Percentiles rank a stretch among this genome's conserved stretches.
phyloP scores from a whole-genome alignment of 2,797 vertebrate species.

The Phoebastria nigripes region DNA sequence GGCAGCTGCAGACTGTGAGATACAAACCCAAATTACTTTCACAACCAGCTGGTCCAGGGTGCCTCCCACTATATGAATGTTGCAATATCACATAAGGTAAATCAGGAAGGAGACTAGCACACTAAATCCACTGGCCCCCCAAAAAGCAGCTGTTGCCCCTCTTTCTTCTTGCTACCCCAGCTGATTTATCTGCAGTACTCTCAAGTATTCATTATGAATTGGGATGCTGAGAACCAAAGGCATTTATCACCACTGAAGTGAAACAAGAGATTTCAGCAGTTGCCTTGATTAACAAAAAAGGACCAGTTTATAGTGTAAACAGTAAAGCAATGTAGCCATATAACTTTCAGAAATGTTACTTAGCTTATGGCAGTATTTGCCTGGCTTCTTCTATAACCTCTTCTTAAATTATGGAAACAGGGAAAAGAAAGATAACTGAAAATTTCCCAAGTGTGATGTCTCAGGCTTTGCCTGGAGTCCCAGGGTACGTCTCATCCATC shows the following conservation, averaged over 20 bases:
- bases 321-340: background rate
- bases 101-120: background rate
- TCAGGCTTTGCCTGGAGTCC: background rate
- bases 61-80: background rate
- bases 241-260: slow-evolving; percentile 27
- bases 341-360: background rate
- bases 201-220: background rate
- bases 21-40: background rate
- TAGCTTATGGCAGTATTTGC: background rate
- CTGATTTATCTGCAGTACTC: slow-evolving; percentile 3
- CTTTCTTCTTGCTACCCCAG: background rate
- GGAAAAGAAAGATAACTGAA: background rate
- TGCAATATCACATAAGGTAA: background rate
- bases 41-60: background rate
- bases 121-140: background rate
- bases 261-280: background rate
- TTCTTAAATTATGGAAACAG: background rate
- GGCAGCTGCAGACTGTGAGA: background rate
- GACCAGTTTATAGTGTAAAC: background rate
- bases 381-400: background rate
- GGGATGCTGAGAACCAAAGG: background rate
- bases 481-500: background rate
- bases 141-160: background rate
- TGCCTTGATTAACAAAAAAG: background rate
- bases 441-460: background rate